Conservation (phyloP, 2,113 vertebrate genomes). For the Coturnix japonica region DNA sequence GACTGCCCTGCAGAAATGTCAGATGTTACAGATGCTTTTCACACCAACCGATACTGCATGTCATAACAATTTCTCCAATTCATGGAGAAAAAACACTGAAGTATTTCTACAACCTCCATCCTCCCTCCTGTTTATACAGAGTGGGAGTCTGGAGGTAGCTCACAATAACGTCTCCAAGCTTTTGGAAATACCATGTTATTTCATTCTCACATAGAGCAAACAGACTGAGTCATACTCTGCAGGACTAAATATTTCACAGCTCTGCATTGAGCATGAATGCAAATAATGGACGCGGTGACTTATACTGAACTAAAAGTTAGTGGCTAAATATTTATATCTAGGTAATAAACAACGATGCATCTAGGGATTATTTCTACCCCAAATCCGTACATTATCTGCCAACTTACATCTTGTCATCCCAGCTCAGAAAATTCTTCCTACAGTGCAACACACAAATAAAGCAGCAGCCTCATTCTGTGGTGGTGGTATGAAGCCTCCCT, state of each 20-base stretch:
- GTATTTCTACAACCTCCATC: background rate
- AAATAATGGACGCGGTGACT: background rate
- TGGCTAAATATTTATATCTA: background rate
- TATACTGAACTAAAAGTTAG: background rate
- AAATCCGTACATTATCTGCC: background rate
- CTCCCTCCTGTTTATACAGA: background rate
- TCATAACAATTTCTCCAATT: fast-evolving
- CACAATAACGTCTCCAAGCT: background rate
- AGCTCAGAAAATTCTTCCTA: background rate
- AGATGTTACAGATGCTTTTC: fast-evolving
- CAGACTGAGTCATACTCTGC: too few relatives aligned
- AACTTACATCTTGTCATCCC: background rate
- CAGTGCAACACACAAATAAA: background rate
- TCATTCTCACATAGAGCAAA: background rate
- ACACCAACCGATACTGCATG: fast-evolving
- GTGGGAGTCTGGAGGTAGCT: background rate
- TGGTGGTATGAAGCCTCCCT: background rate
- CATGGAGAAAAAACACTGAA: background rate
- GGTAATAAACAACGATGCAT: background rate
- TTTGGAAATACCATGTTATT: background rate
- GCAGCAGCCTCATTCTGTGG: background rate
- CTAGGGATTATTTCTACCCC: background rate
- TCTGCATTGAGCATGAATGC: background rate
- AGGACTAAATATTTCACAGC: background rate
- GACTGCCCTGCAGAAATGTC: background rate